Evolutionary conservation across 2,113 vertebrate genomes (phyloP).

Genomic region (Otus sunia): DNA sequence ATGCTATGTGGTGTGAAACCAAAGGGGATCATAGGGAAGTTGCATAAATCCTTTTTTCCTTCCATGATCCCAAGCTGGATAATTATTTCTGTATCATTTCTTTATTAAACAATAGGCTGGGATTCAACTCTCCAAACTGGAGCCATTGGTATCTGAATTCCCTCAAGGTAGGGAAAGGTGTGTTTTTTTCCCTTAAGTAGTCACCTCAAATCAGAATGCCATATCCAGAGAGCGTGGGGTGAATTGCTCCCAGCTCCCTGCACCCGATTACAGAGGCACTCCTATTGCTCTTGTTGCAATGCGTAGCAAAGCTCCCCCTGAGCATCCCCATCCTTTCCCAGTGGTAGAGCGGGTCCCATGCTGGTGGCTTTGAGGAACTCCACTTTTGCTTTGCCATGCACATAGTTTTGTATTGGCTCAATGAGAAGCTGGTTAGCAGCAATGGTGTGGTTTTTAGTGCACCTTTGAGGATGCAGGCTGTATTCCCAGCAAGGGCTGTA

Average conservation of each 20-base stretch:
- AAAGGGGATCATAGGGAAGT: neutral
- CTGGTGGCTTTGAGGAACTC: neutral
- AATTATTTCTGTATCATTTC: neutral
- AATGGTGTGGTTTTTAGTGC: neutral
- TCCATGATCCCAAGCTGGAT: neutral
- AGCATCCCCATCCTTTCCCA: neutral
- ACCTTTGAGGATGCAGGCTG: neutral
- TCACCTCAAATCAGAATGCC: neutral
- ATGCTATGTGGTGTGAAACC: neutral
- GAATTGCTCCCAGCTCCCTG: neutral
- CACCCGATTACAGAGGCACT: fast-evolving
- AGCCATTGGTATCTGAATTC: neutral
- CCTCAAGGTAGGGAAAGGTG: neutral
- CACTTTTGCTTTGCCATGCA: fast-evolving
- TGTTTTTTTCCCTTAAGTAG: neutral
- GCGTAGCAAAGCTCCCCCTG: neutral
- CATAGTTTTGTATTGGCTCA: fast-evolving
- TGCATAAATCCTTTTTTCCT: neutral
- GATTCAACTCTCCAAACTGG: neutral
- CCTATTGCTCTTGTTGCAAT: neutral
- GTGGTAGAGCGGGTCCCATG: neutral
- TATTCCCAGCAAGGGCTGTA: neutral
- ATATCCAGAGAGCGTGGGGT: fast-evolving
- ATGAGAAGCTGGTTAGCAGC: neutral
- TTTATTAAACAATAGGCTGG: neutral